Percentiles rank a stretch among this genome's conserved stretches.
phyloP scores from a whole-genome alignment of 2,888 invertebrate species.

The Siphlonurus alternatus region DNA sequence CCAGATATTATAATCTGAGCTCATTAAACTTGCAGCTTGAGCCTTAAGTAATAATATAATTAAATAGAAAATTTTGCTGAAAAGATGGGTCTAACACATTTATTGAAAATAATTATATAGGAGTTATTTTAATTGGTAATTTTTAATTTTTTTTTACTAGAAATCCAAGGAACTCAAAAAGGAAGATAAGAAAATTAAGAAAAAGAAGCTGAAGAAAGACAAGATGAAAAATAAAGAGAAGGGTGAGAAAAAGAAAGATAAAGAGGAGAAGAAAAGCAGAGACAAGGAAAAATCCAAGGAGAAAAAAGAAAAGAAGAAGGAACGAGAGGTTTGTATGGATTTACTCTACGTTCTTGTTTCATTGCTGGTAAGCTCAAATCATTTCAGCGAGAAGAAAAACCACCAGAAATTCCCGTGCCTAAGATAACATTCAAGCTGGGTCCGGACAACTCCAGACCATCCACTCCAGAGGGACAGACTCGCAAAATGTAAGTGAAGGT shows the following conservation, averaged over 20 bases:
- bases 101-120: too few relatives aligned
- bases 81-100: too few relatives aligned
- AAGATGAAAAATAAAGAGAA: constrained; percentile 30
- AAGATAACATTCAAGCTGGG: constrained; percentile 66
- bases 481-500: constrained; percentile 46
- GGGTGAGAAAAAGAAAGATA: constrained; percentile 26
- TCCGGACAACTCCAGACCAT: constrained; percentile 47
- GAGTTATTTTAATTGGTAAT: too few relatives aligned
- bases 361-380: too few relatives aligned
- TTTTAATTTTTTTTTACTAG: too few relatives aligned
- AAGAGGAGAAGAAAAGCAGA: constrained; percentile 34
- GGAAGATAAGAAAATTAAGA: constrained; percentile 32
- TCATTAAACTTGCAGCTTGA: too few relatives aligned
- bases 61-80: too few relatives aligned
- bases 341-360: not conserved
- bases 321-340: constrained; percentile 37
- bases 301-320: constrained; percentile 47
- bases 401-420: constrained; percentile 35
- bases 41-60: too few relatives aligned
- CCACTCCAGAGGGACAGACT: constrained; percentile 38
- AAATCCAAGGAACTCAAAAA: constrained; percentile 25
- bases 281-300: constrained; percentile 22
- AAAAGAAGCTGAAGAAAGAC: constrained; percentile 29
- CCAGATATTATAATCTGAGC: too few relatives aligned
- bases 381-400: constrained; percentile 14